Conservation (phyloP, 2,888 invertebrate species). For the Leucoma salicis region DNA sequence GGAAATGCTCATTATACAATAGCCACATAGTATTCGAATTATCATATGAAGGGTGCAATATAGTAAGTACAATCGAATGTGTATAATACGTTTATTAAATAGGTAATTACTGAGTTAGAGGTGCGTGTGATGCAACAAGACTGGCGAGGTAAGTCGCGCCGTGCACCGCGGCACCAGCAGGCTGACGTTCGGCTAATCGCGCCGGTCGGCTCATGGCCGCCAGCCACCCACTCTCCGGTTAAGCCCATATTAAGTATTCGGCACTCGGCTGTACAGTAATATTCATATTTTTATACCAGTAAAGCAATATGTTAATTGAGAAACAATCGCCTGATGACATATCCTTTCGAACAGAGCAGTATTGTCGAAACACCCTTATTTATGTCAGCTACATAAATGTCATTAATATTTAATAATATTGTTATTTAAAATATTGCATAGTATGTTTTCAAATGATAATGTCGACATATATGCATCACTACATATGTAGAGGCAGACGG, state of each 20-base stretch:
- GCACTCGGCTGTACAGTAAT: conserved; percentile 62
- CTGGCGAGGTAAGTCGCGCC: conserved; percentile 28
- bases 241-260: conserved; percentile 76
- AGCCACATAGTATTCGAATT: no score
- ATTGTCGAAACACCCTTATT: conserved; percentile 27
- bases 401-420: conserved; percentile 19
- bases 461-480: conserved; percentile 7
- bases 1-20: no score
- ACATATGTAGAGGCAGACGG: conserved; percentile 8
- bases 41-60: neutral
- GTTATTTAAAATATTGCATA: conserved; percentile 13
- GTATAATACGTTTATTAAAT: conserved; percentile 38
- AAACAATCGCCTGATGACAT: conserved; percentile 47
- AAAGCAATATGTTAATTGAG: conserved; percentile 65
- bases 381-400: conserved; percentile 14
- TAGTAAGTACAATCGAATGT: conserved; percentile 5
- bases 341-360: conserved; percentile 30
- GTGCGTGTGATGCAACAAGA: conserved; percentile 63
- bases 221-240: conserved; percentile 77
- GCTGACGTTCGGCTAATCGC: conserved; percentile 58
- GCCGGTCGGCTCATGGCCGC: conserved; percentile 72
- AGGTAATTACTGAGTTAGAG: conserved; percentile 60
- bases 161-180: conserved; percentile 2
- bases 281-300: conserved; percentile 72
- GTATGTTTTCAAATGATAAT: neutral